Evolutionary conservation across 2,888 invertebrate species (phyloP), one percentile per base, ranked within the genome.

Genomic region (Protophormia terraenovae): DNA sequence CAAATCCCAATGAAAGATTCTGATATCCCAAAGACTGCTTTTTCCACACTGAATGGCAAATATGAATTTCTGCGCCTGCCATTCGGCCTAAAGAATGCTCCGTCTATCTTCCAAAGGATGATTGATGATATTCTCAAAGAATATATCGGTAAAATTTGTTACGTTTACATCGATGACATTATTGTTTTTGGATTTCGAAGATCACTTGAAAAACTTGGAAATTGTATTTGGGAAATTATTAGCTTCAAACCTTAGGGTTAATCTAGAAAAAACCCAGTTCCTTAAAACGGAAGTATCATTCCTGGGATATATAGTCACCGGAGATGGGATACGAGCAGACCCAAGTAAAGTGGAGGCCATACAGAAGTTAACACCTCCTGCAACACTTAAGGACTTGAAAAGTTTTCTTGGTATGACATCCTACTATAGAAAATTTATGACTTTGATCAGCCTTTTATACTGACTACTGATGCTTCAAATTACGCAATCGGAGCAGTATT

Each of bases 91-190:
- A n/a, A n/a, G n/a, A n/a, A n/a, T n/a, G n/a, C n/a, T n/a, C n/a
- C n/a, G 32, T 32, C 32, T 32, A 32, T 32, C 7, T 32, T 32
- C 7, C 32, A 32, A 32, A 32, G 32, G 32, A 32, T 32, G 32
- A 32, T 32, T 7, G 32, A 32, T 32, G 32, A 32, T 7, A 7
- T 32, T 6, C 7, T 32, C 3, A 45, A 45, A 14, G 81, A 77
- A 76, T 62, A 45, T n/a, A 86, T 87, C 12, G 83, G 82, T 0
- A 76, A 77, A 27, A 79, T 78, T 19, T 86, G 80, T 27, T 86
- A 87, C 41, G 82, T 86, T 16, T 82, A 84, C 41, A 86, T 87
- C 4, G 86, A 88, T 32, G 87, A 87, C 47, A 80, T 87, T 0
- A 88, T 88, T 8, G 84, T 86, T 22, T 84, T 84, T 69, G 83